Conservation (phyloP, 2,797 vertebrate species). For the Centropyge bicolor region DNA sequence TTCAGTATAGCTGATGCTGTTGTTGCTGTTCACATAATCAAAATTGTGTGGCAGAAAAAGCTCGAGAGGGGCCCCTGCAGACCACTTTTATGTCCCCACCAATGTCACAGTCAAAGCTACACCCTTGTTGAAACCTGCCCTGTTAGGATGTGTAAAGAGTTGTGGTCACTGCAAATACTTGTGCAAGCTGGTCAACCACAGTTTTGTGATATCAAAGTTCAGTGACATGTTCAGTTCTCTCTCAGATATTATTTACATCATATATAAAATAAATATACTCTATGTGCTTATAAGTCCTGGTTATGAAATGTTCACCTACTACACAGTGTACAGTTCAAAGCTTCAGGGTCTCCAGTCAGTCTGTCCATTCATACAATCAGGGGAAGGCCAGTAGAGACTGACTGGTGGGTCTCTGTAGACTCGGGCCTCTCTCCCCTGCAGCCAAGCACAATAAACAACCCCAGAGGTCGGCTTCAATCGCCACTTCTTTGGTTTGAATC, state of each 20-base stretch:
- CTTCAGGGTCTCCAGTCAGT: conserved; percentile 63
- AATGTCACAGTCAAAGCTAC: background rate
- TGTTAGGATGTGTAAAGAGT: background rate
- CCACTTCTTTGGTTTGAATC: conserved; percentile 55
- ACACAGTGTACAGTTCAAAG: conserved; percentile 59
- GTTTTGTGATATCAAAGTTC: background rate
- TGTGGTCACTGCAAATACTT: background rate
- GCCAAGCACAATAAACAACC: conserved; percentile 84
- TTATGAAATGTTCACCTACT: no score
- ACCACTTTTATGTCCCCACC: background rate
- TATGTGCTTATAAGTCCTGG: background rate
- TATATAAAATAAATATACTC: background rate
- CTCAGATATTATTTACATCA: background rate
- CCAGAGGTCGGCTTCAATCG: conserved; percentile 66
- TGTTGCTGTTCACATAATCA: no score
- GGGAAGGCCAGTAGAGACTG: conserved; percentile 77
- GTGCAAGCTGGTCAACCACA: background rate
- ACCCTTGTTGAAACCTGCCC: background rate
- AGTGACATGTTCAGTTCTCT: background rate
- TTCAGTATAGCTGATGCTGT: no score
- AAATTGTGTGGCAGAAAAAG: no score
- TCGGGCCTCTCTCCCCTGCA: conserved; percentile 38
- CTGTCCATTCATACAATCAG: conserved; percentile 79
- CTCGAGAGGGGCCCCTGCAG: background rate
- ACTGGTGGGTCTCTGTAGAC: conserved; percentile 42